Conservation (phyloP, 2,797 vertebrate genomes). For the Vireo griseus region DNA sequence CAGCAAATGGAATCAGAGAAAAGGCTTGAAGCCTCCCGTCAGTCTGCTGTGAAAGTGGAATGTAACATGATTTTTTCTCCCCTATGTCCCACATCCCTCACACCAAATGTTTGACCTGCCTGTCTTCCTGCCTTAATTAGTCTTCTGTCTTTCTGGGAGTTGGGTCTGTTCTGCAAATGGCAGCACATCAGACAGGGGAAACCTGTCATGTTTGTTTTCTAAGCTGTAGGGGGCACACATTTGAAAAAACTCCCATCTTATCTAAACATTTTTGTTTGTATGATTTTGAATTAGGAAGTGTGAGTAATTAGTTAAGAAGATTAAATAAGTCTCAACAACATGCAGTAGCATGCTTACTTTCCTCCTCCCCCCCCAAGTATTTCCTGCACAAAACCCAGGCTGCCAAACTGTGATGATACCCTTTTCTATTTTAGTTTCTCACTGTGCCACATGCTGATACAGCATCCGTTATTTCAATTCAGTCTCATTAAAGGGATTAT, state of each 20-base stretch:
- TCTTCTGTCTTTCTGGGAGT: constrained; percentile 65
- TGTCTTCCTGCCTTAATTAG: constrained; percentile 73
- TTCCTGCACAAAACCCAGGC: constrained; percentile 40
- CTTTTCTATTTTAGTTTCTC: constrained; percentile 42
- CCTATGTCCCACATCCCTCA: constrained; percentile 61
- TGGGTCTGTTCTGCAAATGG: constrained; percentile 75
- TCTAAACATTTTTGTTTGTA: constrained; percentile 77
- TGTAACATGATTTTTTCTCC: constrained; percentile 63
- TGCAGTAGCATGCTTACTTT: constrained; percentile 48
- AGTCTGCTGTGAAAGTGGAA: constrained; percentile 64
- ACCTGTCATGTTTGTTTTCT: constrained; percentile 75
- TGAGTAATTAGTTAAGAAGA: constrained; percentile 76
- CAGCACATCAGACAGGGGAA: constrained; percentile 67
- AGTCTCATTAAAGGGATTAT: constrained; percentile 41
- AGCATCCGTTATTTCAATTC: constrained; percentile 30
- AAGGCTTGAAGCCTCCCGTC: constrained; percentile 16
- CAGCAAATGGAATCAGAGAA: constrained; percentile 21
- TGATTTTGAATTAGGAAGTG: constrained; percentile 77
- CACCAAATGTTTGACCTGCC: constrained; percentile 73
- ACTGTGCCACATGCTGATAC: constrained; percentile 49
- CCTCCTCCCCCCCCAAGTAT: background rate
- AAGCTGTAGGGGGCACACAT: constrained; percentile 70
- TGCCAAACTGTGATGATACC: constrained; percentile 26
- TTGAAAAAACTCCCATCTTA: constrained; percentile 73
- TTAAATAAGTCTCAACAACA: constrained; percentile 73